A percentile compares a stretch with the other conserved stretches of the same genome.
Conservation (phyloP, 2,113 vertebrate genomes). For the Semnornis frantzii region DNA sequence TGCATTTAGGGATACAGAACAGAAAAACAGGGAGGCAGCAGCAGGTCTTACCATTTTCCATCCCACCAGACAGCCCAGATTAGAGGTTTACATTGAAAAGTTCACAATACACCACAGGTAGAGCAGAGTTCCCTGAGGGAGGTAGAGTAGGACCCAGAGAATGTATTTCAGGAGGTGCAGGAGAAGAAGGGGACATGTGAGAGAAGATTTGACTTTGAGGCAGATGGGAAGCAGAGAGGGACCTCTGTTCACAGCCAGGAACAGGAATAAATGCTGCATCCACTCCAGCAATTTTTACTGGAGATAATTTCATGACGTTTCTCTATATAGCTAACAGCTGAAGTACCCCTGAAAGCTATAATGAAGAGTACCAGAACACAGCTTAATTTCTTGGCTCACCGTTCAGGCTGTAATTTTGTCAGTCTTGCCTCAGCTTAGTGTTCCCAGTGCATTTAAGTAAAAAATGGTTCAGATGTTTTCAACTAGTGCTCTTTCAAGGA, state of each 20-base stretch:
- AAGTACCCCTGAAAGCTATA: constrained; percentile 11
- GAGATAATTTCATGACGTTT: constrained; percentile 54
- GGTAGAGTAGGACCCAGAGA: background rate
- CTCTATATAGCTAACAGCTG: constrained; percentile 21
- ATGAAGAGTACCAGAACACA: background rate
- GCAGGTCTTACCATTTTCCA: background rate
- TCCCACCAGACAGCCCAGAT: background rate
- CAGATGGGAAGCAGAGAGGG: constrained; percentile 50
- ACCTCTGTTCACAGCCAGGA: constrained; percentile 66
- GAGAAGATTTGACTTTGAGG: background rate
- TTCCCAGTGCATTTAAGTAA: background rate
- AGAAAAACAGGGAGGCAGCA: constrained; percentile 25
- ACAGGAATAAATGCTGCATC: constrained; percentile 56
- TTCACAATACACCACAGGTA: background rate
- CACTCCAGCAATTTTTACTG: constrained; percentile 71
- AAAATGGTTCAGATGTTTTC: background rate
- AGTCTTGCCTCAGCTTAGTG: background rate
- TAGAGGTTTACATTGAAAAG: background rate
- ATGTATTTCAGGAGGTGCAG: background rate
- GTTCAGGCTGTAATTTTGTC: background rate
- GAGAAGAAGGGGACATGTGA: constrained; percentile 4
- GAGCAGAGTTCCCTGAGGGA: background rate
- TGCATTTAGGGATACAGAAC: constrained; percentile 20
- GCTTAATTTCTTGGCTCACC: constrained; percentile 37
- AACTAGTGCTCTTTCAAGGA: background rate